These are phyloP conservation scores for Anguilla marmorata DNA, from an alignment of 2,797 vertebrate genomes.

Conservation along the genomic window DNA sequence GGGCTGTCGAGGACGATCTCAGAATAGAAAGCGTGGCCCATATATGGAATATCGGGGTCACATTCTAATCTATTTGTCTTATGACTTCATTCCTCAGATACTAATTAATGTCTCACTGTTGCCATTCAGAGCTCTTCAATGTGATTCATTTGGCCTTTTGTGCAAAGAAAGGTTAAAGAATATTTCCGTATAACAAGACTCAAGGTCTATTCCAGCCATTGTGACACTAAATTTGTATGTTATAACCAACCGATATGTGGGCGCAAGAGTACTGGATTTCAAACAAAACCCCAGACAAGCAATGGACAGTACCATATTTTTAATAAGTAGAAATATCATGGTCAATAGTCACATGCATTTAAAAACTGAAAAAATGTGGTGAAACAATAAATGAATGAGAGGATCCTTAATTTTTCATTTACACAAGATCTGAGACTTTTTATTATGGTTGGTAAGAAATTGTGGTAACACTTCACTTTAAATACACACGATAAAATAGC, in stretches of 20 bases:
- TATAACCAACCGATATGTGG: no score
- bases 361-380: no score
- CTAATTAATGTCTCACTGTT: constrained; percentile 78
- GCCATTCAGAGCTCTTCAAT: constrained; percentile 71
- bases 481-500: neutral
- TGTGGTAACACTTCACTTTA: neutral
- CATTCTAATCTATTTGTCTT: constrained; percentile 82
- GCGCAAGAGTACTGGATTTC: no score
- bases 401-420: neutral
- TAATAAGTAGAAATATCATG: neutral
- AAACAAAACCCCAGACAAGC: no score
- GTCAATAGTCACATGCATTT: neutral
- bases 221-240: no score
- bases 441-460: neutral
- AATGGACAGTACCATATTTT: neutral
- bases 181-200: neutral
- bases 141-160: constrained; percentile 72
- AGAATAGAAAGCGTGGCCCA: constrained; percentile 62
- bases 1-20: constrained; percentile 73
- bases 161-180: constrained; percentile 46
- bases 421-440: neutral
- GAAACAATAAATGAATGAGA: neutral
- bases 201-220: no score
- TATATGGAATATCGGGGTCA: constrained; percentile 76
- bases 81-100: constrained; percentile 74